Evolutionary conservation across 2,797 vertebrate genomes (phyloP), one percentile per base, ranked within the genome.

Genomic region (Columba guinea): DNA sequence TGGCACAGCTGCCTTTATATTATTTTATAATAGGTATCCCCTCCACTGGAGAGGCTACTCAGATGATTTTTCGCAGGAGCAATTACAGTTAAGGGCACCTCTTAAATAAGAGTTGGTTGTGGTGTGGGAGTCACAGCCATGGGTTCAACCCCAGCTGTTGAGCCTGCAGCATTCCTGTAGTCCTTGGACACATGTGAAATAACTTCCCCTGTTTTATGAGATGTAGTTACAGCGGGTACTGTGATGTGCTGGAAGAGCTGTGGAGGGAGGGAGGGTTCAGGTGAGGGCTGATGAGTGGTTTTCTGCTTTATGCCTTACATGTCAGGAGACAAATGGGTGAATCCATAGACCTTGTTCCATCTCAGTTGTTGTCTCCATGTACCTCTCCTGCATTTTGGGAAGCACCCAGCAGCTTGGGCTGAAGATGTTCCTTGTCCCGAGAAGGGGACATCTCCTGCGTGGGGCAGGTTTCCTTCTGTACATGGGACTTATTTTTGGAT

Each of bases 121-220:
- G 20, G 46, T 0, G 1, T 1, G 7, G 49, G 32, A 78, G 55
- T 30, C 13, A 3, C 15, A 62, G 48, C 3, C 4, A 5, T 1
- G 9, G 27, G 10, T 62, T 44, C 32, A 44, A 5, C 10, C 21
- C 28, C 46, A 77, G 14, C 13, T 28, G 23, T 23, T 76, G 59
- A 44, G 26, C 32, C 71, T 20, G 32, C 39, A 53, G 41, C 59
- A 28, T 49, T 27, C 67, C 34, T 37, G 16, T 27, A 22, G 11
- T 62, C 49, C 28, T 20, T 34, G 41, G 51, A 56, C 1, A 0
- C 0, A 0, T 10, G 55, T 34, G 68, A 35, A 55, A 24, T 22
- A 28, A 18, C 28, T 48, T 27, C 39, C 52, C 46, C 9, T 22
- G 6, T 17, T 87, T 28, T 19, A 11, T 1, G 16, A 52, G 63